Base-by-base conservation (phyloP, 2,888 invertebrate species). In the Eilema griseolum region DNA sequence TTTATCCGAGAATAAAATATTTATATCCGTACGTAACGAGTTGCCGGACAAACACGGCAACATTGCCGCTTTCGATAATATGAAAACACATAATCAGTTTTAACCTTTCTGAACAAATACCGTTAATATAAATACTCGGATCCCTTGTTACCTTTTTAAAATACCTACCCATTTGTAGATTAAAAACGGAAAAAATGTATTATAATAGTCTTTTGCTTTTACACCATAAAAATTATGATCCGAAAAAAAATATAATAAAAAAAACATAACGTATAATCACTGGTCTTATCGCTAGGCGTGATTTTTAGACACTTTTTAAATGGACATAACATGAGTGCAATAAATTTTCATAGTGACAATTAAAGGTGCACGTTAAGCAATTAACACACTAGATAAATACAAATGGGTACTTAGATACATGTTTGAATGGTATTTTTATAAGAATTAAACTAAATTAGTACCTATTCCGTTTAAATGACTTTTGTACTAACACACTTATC, bases 1-100 rank as follows among this genome's bases (percentile, higher is more conserved):
- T 87, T 89, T 87, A 91, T 89, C 90, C 87, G 71, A 78, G 84
- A 83, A 88, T 91, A 89, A 92, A 92, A 92, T 90, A 90, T 92
- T 90, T 90, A 90, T 91, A 89, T 86, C 87, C 87, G 61, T 72
- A 83, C 85, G 77, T 88, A 89, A 89, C 89, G 86, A 88, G 87
- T 70, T 60, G 62, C 66, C 74, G 69, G 62, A 77, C 73, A 78
- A 78, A 81, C 78, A 72, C 52, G 73, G 61, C 67, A 71, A 64
- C 66, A 64, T 72, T 74, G 68, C 69, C 65, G 65, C 73, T 70
- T 76, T 72, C 72, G 67, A 81, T 84, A 72, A 78, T 78, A 72
- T 80, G 76, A 71, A 68, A 79, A 77, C 74, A 77, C 57, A 75
- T 69, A 67, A 73, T 68, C 66, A 67, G 57, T 64, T 63, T 37